Evolutionary conservation across 2,797 vertebrate species (phyloP).

Genomic region (Nannoperca obscura): DNA sequence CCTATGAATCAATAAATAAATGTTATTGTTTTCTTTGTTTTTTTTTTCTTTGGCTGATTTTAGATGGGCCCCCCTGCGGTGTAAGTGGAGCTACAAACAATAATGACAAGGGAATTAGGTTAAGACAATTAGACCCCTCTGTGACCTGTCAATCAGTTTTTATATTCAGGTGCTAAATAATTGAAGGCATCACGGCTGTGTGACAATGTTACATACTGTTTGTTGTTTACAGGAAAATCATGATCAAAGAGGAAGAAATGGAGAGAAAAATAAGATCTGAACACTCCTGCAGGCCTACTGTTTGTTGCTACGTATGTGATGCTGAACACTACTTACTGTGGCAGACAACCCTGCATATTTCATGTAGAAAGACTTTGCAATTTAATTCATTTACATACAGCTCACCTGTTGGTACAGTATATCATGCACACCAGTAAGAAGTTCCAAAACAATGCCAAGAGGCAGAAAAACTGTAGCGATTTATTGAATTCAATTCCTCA

Average conservation of each 20-base stretch:
- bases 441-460: not conserved
- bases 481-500: conserved; percentile 5
- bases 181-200: conserved; percentile 4
- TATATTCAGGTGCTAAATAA: conserved; percentile 7
- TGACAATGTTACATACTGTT: conserved; percentile 32
- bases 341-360: conserved; percentile 50
- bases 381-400: conserved; percentile 43
- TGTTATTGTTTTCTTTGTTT: conserved; percentile 92
- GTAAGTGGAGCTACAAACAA: conserved; percentile 30
- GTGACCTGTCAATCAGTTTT: conserved; percentile 49
- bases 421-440: conserved; percentile 10
- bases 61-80: not conserved
- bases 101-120: conserved; percentile 18
- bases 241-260: conserved; percentile 57
- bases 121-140: conserved; percentile 31
- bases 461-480: not conserved
- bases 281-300: conserved; percentile 46
- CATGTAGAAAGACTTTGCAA: conserved; percentile 56
- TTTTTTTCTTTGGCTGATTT: conserved; percentile 51
- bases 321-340: conserved; percentile 24
- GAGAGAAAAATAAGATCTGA: conserved; percentile 16
- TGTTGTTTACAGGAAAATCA: conserved; percentile 35
- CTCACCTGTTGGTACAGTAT: not conserved
- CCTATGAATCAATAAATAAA: conserved; percentile 95
- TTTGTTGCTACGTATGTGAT: conserved; percentile 39